Base-by-base conservation (phyloP, 2,888 invertebrate genomes). In the Ophraella communa region DNA sequence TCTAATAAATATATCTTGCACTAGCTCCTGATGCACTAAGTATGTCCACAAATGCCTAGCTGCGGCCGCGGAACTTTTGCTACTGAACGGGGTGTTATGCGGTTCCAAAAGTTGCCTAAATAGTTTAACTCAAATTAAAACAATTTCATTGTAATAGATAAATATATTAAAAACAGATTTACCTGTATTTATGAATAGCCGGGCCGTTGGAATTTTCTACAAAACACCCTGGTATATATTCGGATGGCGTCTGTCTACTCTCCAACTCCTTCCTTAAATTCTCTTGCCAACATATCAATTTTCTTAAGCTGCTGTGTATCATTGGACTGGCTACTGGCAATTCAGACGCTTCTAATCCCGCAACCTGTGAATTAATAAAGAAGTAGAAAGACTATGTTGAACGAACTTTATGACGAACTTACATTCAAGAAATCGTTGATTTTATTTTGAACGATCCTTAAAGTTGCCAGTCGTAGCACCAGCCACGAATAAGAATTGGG, bases 401-500 rank as follows among this genome's bases (percentile, higher is more conserved):
- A 56, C 11, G 2, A n/a, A 11, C 49, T 23, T 20, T 39, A 1
- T 39, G 11, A 45, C 10, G n/a, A 3, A 49, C 49, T 72, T 77
- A 81, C 82, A 14, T 76, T 76, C 53, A 98, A 85, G 83, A 99
- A 97, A 74, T 93, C 91, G 74, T 91, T 91, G 35, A 99, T 82
- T 78, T 95, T 93, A 68, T 88, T 86, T 72, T 94, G 91, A 56
- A 94, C 90, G 64, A 96, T 88, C 74, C 92, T 89, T 65, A 98
- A 88, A 61, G 95, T 90, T 2, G 97, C 94, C 75, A 96, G 87
- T 69, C 97, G 89, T 84, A 99, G 89, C 69, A 99, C 89, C 77
- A 91, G 89, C 99, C 99, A 99, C 56, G 96, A 94, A 82, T 96
- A 97, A 30, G 97, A 96, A 79, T 91, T 91, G 0, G 98, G 94